phyloP scores from a whole-genome alignment of 2,888 invertebrate species.

The Hermaeophaga mercurialis region DNA sequence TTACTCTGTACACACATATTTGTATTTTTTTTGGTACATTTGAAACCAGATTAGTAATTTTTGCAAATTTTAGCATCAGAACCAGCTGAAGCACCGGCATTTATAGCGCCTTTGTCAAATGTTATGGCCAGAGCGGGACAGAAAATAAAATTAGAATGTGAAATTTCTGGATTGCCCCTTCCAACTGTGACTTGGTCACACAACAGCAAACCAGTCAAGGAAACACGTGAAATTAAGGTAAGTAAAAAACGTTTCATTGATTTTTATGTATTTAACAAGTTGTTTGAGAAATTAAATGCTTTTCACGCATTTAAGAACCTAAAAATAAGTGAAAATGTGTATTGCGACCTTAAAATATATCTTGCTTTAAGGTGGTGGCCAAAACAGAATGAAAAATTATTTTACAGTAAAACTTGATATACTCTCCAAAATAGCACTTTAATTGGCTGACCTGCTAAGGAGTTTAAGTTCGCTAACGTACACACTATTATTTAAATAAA shows the following conservation, averaged over 20 bases:
- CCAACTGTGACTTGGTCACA: constrained; percentile 71
- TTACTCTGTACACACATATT: neutral
- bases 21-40: neutral
- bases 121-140: constrained; percentile 76
- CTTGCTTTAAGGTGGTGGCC: too few species aligned
- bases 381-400: too few species aligned
- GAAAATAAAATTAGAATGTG: constrained; percentile 73
- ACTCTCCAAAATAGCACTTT: too few species aligned
- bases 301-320: too few species aligned
- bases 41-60: neutral
- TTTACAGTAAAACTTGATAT: too few species aligned
- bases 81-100: constrained; percentile 66
- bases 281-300: too few species aligned
- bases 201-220: constrained; percentile 68
- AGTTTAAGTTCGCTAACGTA: too few species aligned
- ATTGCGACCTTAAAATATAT: too few species aligned
- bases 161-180: constrained; percentile 68
- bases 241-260: neutral
- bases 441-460: too few species aligned
- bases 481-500: too few species aligned
- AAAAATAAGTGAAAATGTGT: too few species aligned
- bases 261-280: neutral
- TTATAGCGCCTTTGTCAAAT: constrained; percentile 68
- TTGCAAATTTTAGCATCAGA: constrained; percentile 61
- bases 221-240: constrained; percentile 67